These are phyloP conservation scores for Chaetodon trifascialis DNA, from an alignment of 2,113 vertebrate species.

Conservation along the genomic window DNA sequence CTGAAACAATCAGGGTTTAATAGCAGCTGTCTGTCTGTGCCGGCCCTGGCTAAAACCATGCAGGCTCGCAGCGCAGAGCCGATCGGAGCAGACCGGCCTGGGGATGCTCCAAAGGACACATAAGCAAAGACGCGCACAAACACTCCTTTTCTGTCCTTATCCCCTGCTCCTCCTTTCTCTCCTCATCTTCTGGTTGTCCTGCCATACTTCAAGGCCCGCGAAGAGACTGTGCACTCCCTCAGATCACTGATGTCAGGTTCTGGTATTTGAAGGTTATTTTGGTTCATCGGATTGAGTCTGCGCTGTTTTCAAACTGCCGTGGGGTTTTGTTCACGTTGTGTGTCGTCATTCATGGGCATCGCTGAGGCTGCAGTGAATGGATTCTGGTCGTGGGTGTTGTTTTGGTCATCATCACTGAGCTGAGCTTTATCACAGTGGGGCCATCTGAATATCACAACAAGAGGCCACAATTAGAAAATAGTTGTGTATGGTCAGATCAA, in stretches of 20 bases:
- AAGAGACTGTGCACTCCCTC: conserved; percentile 15
- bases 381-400: conserved; percentile 8
- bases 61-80: conserved; percentile 43
- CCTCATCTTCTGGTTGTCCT: conserved; percentile 37
- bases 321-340: conserved; percentile 30
- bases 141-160: conserved; percentile 49
- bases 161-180: conserved; percentile 56
- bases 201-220: conserved; percentile 21
- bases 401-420: conserved; percentile 23
- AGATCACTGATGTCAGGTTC: conserved; percentile 24
- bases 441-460: conserved; percentile 4
- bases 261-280: conserved; percentile 61
- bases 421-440: neutral
- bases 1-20: conserved; percentile 93
- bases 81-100: conserved; percentile 43
- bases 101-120: conserved; percentile 73
- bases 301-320: conserved; percentile 36
- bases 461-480: neutral
- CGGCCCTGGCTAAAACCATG: conserved; percentile 59
- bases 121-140: conserved; percentile 39
- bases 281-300: conserved; percentile 47
- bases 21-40: conserved; percentile 87
- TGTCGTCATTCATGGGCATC: conserved; percentile 30
- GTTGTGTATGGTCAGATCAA: conserved; percentile 4
- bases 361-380: conserved; percentile 11